phyloP scores from a whole-genome alignment of 2,888 invertebrate genomes.

The Carcina quercana region DNA sequence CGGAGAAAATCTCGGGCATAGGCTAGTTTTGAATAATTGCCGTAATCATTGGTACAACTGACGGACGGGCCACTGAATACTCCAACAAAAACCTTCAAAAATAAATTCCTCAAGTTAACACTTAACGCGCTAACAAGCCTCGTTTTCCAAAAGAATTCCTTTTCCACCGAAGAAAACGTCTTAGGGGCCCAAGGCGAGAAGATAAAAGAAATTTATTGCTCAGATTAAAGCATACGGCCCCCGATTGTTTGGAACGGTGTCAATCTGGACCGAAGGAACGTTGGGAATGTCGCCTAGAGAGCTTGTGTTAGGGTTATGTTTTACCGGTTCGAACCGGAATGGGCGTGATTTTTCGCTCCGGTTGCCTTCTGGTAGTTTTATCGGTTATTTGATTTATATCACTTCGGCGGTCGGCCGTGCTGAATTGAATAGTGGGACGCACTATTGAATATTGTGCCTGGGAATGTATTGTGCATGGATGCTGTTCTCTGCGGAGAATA shows the following conservation, averaged over 20 bases:
- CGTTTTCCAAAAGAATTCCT: constrained; percentile 30
- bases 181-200: constrained; percentile 25
- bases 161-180: constrained; percentile 28
- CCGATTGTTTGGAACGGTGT: constrained; percentile 55
- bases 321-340: constrained; percentile 17
- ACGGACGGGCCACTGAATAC: too few species aligned
- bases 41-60: too few species aligned
- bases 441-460: too few species aligned
- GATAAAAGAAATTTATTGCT: constrained; percentile 65
- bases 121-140: constrained; percentile 1
- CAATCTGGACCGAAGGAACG: constrained; percentile 43
- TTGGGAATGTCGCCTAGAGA: constrained; percentile 23
- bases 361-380: constrained; percentile 19
- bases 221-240: constrained; percentile 48
- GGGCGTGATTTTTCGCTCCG: constrained; percentile 17
- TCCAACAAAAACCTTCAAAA: too few species aligned
- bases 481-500: too few species aligned
- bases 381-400: constrained; percentile 4
- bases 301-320: constrained; percentile 18
- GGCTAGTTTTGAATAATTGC: too few species aligned
- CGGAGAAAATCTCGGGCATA: too few species aligned
- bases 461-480: too few species aligned
- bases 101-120: too few species aligned
- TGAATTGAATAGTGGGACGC: too few species aligned
- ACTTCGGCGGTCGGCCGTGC: constrained; percentile 6